Percentiles rank a stretch among this genome's conserved stretches.
Evolutionary conservation across 64 coral and sea anemone species (phyloP).

Genomic region (Montipora capricornis): DNA sequence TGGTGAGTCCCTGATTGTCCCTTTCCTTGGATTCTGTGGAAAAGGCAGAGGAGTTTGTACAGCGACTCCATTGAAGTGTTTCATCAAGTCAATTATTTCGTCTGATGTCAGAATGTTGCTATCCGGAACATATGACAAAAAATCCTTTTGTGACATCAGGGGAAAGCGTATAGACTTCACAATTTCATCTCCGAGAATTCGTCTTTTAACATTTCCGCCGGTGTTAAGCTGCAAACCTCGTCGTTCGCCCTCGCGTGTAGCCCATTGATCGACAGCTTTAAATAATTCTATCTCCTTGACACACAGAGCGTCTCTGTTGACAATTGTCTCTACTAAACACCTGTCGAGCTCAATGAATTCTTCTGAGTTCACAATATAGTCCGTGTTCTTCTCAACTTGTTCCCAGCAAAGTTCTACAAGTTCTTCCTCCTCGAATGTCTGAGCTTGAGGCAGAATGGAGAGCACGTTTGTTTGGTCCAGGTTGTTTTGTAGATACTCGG

Average conservation of each 20-base stretch:
- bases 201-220: not conserved
- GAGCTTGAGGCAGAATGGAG: constrained; percentile 2
- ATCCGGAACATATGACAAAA: constrained; percentile 29
- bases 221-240: not conserved
- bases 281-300: constrained; percentile 18
- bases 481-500: constrained; percentile 3
- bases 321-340: constrained; percentile 17
- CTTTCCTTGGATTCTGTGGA: constrained; percentile 21
- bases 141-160: constrained; percentile 48
- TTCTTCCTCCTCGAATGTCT: not conserved
- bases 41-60: not conserved
- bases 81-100: constrained; percentile 41
- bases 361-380: not conserved
- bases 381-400: constrained; percentile 5
- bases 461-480: constrained; percentile 27
- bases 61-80: constrained; percentile 25
- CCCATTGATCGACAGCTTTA: constrained; percentile 48
- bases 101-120: constrained; percentile 20
- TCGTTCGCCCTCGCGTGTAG: not conserved
- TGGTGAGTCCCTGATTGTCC: not conserved
- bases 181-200: constrained; percentile 10
- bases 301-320: constrained; percentile 2
- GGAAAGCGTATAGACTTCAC: constrained; percentile 26
- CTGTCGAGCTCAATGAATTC: constrained; percentile 25
- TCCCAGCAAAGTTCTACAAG: constrained; percentile 20